These are phyloP conservation scores for Araneus ventricosus DNA, from an alignment of 1,140 invertebrate genomes.

Conservation along the genomic window DNA sequence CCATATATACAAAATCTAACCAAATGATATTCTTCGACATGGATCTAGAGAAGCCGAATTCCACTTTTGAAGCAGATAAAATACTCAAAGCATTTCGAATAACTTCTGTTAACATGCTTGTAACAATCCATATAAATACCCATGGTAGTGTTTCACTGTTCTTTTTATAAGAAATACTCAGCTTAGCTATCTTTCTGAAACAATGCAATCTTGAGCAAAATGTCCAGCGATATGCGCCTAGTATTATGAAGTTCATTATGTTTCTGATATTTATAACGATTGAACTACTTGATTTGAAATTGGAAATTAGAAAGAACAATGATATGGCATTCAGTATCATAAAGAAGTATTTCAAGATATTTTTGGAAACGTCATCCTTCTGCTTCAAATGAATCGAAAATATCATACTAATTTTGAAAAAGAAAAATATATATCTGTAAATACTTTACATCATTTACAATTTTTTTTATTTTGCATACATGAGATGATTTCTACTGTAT, in stretches of 20 bases:
- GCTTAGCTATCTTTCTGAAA: neutral
- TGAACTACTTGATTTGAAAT: neutral
- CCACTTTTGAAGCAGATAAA: neutral
- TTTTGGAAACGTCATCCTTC: neutral
- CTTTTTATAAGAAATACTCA: neutral
- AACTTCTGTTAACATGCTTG: neutral
- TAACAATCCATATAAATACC: neutral
- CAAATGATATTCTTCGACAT: neutral
- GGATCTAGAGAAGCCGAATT: neutral
- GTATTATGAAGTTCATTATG: neutral
- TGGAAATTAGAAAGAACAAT: neutral
- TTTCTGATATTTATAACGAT: neutral
- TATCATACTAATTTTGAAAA: neutral
- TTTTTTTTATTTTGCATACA: too few relatives aligned
- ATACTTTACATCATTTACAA: neutral
- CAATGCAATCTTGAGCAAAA: neutral
- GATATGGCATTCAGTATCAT: neutral
- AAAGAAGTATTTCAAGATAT: neutral
- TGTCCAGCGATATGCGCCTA: neutral
- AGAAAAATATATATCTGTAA: neutral
- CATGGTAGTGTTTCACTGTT: neutral
- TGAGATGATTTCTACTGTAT: too few relatives aligned
- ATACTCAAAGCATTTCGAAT: neutral
- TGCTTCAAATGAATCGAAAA: neutral
- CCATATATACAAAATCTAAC: neutral